These are phyloP conservation scores for Lepidocolaptes lacrymiger DNA, from an alignment of 2,797 vertebrate genomes.

Conservation along the genomic window DNA sequence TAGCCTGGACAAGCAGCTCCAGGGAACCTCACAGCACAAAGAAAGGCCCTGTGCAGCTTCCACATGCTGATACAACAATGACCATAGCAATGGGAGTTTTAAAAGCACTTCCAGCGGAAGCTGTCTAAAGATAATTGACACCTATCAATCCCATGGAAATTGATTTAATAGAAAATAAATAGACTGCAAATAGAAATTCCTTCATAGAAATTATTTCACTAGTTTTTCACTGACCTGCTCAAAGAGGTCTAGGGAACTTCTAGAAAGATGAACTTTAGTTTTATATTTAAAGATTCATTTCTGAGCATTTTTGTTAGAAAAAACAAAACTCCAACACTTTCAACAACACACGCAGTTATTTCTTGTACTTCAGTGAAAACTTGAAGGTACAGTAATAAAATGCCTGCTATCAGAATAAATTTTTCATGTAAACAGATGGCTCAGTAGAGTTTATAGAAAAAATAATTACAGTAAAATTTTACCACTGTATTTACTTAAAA, in stretches of 20 bases:
- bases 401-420: not conserved
- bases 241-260: not conserved
- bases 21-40: not conserved
- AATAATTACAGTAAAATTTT: not conserved
- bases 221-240: not conserved
- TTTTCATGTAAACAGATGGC: not conserved
- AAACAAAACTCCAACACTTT: not conserved
- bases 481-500: not conserved
- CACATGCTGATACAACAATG: accelerated
- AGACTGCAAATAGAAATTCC: not conserved
- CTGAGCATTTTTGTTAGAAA: not conserved
- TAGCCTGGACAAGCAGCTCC: not conserved
- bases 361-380: not conserved
- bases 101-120: not conserved
- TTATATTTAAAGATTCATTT: not conserved
- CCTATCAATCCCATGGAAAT: not conserved
- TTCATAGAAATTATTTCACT: not conserved
- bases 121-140: not conserved
- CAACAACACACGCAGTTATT: not conserved
- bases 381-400: not conserved
- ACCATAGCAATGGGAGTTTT: not conserved
- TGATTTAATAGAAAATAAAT: not conserved
- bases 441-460: not conserved
- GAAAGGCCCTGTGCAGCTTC: not conserved
- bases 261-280: not conserved